Evolutionary conservation across 2,797 vertebrate species (phyloP).

Genomic region (Pipistrellus kuhlii): DNA sequence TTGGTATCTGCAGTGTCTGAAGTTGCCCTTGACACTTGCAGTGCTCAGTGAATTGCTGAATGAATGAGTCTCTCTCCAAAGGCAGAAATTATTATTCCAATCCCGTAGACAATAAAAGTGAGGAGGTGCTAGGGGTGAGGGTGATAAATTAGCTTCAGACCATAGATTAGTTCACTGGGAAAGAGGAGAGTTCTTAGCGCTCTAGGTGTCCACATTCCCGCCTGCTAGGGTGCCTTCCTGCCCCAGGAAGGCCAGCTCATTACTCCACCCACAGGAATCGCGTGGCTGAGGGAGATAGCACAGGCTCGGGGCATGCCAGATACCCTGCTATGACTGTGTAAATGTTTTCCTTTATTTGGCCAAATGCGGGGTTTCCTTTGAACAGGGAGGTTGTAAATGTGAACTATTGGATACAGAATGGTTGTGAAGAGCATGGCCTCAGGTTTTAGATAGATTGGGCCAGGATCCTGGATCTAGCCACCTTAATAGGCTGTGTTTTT

Average conservation of each 20-base stretch:
- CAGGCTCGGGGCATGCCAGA: not conserved
- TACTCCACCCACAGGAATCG: no score
- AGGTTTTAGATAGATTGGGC: not conserved
- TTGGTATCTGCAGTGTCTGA: not conserved
- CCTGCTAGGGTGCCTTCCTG: not conserved
- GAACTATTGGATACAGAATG: not conserved
- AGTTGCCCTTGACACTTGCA: not conserved
- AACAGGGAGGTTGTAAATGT: not conserved
- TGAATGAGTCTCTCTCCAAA: slow-evolving; percentile 16
- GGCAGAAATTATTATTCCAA: not conserved
- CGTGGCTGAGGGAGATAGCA: not conserved
- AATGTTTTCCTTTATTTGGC: not conserved
- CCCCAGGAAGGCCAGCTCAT: not conserved
- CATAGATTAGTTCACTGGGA: not conserved
- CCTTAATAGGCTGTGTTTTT: not conserved
- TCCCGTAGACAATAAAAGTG: not conserved
- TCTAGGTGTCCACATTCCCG: not conserved
- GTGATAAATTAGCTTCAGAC: not conserved
- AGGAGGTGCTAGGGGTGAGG: not conserved
- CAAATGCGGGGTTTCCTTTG: slow-evolving; percentile 55
- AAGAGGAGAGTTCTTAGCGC: not conserved
- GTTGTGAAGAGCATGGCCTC: not conserved
- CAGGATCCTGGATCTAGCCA: not conserved
- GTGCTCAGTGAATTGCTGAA: not conserved
- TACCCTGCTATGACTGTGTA: not conserved